phyloP scores from a whole-genome alignment of 2,113 vertebrate genomes.

The Globicephala melas region DNA sequence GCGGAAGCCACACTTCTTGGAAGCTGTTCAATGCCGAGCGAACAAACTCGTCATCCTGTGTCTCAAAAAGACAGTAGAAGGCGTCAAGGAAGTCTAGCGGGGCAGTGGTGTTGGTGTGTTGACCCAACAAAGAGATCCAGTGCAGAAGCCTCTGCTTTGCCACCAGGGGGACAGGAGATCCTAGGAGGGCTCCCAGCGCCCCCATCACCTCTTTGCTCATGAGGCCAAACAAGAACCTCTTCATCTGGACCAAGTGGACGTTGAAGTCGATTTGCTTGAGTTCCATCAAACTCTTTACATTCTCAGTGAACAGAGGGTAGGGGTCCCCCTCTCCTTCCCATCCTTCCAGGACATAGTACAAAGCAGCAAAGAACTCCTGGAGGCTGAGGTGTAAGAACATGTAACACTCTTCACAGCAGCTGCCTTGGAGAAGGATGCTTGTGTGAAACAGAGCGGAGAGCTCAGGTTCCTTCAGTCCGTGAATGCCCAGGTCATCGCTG shows the following conservation, averaged over 20 bases:
- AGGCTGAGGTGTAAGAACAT: conserved; percentile 73
- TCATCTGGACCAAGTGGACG: conserved; percentile 11
- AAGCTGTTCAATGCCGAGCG: background rate
- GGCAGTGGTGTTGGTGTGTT: accelerated
- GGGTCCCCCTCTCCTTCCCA: accelerated
- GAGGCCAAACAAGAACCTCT: conserved; percentile 66
- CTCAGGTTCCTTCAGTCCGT: background rate
- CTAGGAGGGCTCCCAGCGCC: background rate
- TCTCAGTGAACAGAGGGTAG: accelerated
- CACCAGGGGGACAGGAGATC: accelerated
- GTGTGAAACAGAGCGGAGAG: background rate
- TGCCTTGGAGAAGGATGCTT: background rate
- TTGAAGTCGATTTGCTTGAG: background rate
- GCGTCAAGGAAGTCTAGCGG: background rate
- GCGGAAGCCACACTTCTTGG: background rate
- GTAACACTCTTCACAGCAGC: background rate
- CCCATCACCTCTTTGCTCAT: background rate
- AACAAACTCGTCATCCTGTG: background rate
- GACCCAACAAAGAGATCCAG: conserved; percentile 1
- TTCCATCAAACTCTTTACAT: accelerated
- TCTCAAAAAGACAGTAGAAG: conserved; percentile 62
- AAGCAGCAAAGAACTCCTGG: conserved; percentile 65
- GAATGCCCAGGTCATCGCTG: accelerated
- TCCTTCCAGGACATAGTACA: conserved; percentile 57
- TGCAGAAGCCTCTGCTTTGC: background rate